Evolutionary conservation across 2,797 vertebrate species (phyloP).

Genomic region (Sebastes nivosus): DNA sequence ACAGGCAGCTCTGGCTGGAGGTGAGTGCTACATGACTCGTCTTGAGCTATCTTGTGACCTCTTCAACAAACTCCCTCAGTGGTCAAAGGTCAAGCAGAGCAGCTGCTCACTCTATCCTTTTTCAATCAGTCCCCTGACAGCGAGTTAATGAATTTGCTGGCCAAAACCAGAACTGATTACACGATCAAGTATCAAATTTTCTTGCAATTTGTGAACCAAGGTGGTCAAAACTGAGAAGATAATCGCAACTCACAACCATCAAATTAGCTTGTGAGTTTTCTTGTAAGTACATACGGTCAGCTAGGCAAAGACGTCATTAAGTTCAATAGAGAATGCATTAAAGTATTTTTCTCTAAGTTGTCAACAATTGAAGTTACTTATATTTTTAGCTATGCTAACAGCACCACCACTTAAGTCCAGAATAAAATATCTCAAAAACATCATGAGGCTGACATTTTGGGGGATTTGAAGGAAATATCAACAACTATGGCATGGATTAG

Average conservation of each 20-base stretch:
- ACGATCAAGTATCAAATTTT: neutral
- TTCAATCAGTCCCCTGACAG: neutral
- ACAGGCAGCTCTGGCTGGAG: constrained; percentile 20
- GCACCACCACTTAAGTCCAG: neutral
- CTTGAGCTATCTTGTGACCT: constrained; percentile 26
- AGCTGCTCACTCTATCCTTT: constrained; percentile 15
- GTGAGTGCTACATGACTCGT: constrained; percentile 29
- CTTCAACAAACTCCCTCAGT: neutral
- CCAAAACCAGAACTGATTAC: neutral
- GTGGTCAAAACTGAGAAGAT: no score
- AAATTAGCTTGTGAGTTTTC: neutral
- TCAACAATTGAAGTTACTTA: neutral
- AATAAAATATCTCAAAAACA: neutral
- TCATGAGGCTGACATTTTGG: neutral
- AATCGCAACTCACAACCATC: neutral
- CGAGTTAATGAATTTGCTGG: neutral
- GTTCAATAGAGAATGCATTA: neutral
- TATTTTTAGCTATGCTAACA: neutral
- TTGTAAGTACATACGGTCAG: neutral
- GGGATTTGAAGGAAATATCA: neutral
- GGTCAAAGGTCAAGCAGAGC: constrained; percentile 35
- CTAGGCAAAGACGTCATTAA: neutral
- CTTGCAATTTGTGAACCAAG: no score
- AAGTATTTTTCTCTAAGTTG: neutral
- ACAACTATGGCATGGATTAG: neutral